Evolutionary conservation across 2,113 vertebrate genomes (phyloP), one percentile per base, ranked within the genome.

Genomic region (Hydropotes inermis): DNA sequence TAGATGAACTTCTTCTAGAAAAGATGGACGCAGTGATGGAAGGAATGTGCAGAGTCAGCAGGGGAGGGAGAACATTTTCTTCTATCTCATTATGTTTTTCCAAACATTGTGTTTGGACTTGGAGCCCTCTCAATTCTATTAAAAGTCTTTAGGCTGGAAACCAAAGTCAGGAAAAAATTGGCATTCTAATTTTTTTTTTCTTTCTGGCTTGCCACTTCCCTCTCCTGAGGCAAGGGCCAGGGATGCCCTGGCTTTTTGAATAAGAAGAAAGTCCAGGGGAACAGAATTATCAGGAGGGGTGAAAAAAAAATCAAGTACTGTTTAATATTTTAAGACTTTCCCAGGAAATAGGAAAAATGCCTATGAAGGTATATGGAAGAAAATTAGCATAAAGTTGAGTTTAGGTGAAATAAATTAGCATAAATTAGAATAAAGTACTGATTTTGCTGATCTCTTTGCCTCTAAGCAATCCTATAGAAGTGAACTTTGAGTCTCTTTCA

Each of bases 391-490:
- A 97, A 94, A 95, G 17, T 36, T 70, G 64, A 70, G n/a, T 70
- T 70, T 70, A 36, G 17, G n/a, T 70, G 64, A 70, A 70, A 76
- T 27, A 97, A 97, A 94, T 89, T 94, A 96, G 58, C 92, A 96
- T 97, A 96, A 95, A 95, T 98, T 97, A 96, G 90, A 95, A 98
- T 97, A 96, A 97, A 96, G 76, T n/a, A 52, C 74, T 83, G 58
- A 95, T 97, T 97, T 98, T 87, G 55, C 92, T 97, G 67, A 97
- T 93, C 70, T 94, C 82, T 90, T 88, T 95, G 92, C 92, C 92
- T 97, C 21, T 60, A 91, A 98, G 94, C 92, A 94, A 81, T 96
- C 17, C 91, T 95, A 92, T 84, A 95, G 81, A 97, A 97, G 58
- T 91, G 91, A 97, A 96, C 67, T 95, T 92, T 85, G 60, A 97